Evolutionary conservation across 2,797 vertebrate genomes (phyloP), one percentile per base, ranked within the genome.

Genomic region (Enteromius unitaeniatus): DNA sequence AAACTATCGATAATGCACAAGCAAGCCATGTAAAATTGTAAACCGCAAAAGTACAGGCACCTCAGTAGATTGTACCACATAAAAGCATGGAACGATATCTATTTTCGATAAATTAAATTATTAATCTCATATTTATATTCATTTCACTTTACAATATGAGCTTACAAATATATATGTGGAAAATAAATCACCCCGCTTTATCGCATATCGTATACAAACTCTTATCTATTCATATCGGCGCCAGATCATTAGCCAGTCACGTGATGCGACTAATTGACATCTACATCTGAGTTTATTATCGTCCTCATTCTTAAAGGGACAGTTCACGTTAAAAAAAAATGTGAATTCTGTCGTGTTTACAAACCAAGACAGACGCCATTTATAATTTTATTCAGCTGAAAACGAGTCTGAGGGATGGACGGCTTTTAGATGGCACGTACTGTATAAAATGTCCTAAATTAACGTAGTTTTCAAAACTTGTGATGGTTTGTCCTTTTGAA

Each of bases 241-340:
- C 84, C 86, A 84, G 83, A 55, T 80, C 77, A 81, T 83, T 51
- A 84, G 82, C 82, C 80, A 81, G 65, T 84, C 87, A 81, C 75
- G 69, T 86, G 78, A 79, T 14, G 74, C 11, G 26, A 34, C 60
- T 87, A 84, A 64, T 58, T 86, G 79, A 79, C 70, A 69, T 83
- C 64, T 77, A 47, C 67, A 15, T 47, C 47, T 55, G 60, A 65
- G 72, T 45, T 82, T 31, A 68, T 77, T 31, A n/a, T 49, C 7
- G 26, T 84, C 53, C 75, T 62, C 15, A 21, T 49, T 8, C 10
- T 47, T 65, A 78, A 78, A 78, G 60, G 60, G 77, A 67, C 5
- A 67, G 40, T 64, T 78, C 42, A 31, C 17, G 0, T 19, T 1
- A 28, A 78, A 78, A 62, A 73, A 72, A 47, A 47, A 47, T 14